Conservation (phyloP, 1,140 invertebrate genomes). For the Bradynema listronoti region DNA sequence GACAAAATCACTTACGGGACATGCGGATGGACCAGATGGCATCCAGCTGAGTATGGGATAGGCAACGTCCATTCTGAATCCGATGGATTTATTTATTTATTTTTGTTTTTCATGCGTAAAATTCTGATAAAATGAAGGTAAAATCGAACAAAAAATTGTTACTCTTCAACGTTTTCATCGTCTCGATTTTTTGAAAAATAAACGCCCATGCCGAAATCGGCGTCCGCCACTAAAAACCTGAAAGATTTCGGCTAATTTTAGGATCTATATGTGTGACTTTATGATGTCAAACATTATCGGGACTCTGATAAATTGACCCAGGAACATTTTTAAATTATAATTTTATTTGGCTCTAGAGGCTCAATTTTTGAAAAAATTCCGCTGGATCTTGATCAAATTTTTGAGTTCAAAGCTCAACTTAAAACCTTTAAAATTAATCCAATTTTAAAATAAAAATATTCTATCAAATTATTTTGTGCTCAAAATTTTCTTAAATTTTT, state of each 20-base stretch:
- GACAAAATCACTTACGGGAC: slow-evolving; percentile 25
- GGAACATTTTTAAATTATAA: slow-evolving; percentile 33
- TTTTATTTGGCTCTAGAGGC: background rate
- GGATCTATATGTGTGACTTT: no score
- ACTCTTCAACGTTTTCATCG: slow-evolving; percentile 37
- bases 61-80: slow-evolving; percentile 32
- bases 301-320: slow-evolving; percentile 33
- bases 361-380: background rate
- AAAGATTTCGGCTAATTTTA: slow-evolving; percentile 20
- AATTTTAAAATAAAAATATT: no score
- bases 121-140: background rate
- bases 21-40: slow-evolving; percentile 31
- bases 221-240: slow-evolving; percentile 31
- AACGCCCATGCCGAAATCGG: slow-evolving; percentile 38
- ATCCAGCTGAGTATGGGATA: slow-evolving; percentile 35
- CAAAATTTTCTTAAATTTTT: no score
- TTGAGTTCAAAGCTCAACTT: background rate
- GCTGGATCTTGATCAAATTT: background rate
- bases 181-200: slow-evolving; percentile 34
- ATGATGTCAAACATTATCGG: slow-evolving; percentile 32
- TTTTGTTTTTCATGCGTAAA: slow-evolving; percentile 7
- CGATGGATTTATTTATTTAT: background rate
- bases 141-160: slow-evolving; percentile 17
- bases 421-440: no score
- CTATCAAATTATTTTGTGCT: no score